A percentile compares a stretch with the other conserved stretches of the same genome.
phyloP scores from a whole-genome alignment of 1,140 invertebrate genomes.

The Medauroidea extradentata region DNA sequence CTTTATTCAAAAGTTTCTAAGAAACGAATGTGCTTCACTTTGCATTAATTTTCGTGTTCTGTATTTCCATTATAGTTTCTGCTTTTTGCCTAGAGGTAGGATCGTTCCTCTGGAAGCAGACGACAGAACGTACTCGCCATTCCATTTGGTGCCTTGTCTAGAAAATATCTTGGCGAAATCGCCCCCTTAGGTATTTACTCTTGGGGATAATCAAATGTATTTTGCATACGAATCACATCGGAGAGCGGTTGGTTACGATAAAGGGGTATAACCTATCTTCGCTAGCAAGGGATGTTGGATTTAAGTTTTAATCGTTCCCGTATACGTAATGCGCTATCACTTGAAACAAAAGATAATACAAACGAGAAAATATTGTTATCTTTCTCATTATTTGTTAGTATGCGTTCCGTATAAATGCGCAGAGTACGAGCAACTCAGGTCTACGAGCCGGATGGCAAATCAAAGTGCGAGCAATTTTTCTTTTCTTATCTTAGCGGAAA shows the following conservation, averaged over 20 bases:
- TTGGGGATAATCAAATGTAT: conserved; percentile 15
- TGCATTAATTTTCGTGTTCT: too few species aligned
- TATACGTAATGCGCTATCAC: conserved; percentile 8
- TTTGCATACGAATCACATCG: conserved; percentile 15
- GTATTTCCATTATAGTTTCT: too few species aligned
- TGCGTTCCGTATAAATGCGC: too few species aligned
- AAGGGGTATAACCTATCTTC: conserved; percentile 13
- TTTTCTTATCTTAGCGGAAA: conserved; percentile 1
- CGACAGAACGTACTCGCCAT: too few species aligned
- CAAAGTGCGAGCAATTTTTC: conserved; percentile 6
- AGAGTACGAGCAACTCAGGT: background rate
- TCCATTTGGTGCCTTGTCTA: too few species aligned
- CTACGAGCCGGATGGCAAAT: conserved; percentile 6
- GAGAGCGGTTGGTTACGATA: conserved; percentile 8
- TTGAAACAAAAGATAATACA: conserved; percentile 10
- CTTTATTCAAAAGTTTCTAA: too few species aligned
- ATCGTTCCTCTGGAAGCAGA: too few species aligned
- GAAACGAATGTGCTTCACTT: too few species aligned
- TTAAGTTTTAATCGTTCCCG: conserved; percentile 13
- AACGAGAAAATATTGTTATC: conserved; percentile 8
- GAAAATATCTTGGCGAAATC: conserved; percentile 12
- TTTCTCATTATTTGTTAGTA: conserved; percentile 2
- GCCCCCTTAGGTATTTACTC: conserved; percentile 14
- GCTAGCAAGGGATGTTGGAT: conserved; percentile 9
- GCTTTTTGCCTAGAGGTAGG: too few species aligned